A percentile compares a stretch with the other conserved stretches of the same genome.
phyloP scores from a whole-genome alignment of 1,140 invertebrate species.

The Parapsyche elsis region DNA sequence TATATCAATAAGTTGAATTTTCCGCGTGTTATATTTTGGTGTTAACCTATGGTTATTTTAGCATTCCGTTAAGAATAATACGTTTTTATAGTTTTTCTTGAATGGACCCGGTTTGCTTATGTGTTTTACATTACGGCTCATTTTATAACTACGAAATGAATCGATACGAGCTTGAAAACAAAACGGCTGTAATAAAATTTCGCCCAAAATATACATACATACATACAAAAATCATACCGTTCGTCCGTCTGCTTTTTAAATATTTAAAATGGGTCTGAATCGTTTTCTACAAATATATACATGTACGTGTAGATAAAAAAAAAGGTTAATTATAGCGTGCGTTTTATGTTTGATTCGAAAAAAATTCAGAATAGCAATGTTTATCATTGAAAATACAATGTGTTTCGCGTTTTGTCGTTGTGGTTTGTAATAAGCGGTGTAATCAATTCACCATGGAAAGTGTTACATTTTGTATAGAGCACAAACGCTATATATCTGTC shows the following conservation, averaged over 20 bases:
- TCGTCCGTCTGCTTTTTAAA: conserved; percentile 38
- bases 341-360: neutral
- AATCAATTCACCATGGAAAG: conserved; percentile 17
- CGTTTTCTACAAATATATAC: neutral
- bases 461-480: conserved; percentile 1
- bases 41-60: no score
- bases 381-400: neutral
- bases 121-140: no score
- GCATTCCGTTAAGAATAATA: no score
- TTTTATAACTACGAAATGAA: neutral
- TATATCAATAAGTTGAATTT: no score
- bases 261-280: conserved; percentile 34
- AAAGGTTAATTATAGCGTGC: neutral
- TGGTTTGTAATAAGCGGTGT: neutral
- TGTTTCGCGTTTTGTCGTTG: neutral
- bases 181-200: conserved; percentile 39
- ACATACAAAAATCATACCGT: conserved; percentile 39
- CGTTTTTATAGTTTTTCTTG: no score
- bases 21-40: no score
- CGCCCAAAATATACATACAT: neutral
- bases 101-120: no score
- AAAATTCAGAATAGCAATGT: neutral
- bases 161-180: conserved; percentile 37
- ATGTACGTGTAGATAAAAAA: neutral
- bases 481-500: conserved; percentile 3